A percentile compares a stretch with the other conserved stretches of the same genome.
Evolutionary conservation across 2,113 vertebrate species (phyloP).

Genomic region (Cisticola juncidis): DNA sequence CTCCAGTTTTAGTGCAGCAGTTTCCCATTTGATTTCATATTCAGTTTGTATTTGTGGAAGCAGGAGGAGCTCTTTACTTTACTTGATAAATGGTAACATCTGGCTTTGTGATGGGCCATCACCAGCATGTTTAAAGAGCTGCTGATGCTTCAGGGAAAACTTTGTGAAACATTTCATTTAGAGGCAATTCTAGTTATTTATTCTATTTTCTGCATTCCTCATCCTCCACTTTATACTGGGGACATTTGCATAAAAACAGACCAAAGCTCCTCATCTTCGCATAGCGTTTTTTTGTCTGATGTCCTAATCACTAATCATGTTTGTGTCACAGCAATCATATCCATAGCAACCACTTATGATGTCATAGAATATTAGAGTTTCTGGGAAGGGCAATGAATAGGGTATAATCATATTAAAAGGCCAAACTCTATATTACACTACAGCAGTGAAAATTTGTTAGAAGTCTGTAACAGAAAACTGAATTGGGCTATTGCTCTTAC

Average conservation of each 20-base stretch:
- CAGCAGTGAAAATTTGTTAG: not conserved
- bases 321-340: not conserved
- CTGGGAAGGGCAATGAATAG: not conserved
- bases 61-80: conserved; percentile 61
- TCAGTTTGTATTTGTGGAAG: conserved; percentile 62
- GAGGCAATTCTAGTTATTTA: conserved; percentile 58
- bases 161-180: conserved; percentile 59
- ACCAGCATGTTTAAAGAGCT: conserved; percentile 60
- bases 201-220: conserved; percentile 47
- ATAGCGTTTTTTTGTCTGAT: not conserved
- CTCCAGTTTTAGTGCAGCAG: conserved; percentile 18
- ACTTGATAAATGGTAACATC: conserved; percentile 67
- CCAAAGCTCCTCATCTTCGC: not conserved
- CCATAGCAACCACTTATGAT: conserved; percentile 9
- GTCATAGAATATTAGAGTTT: conserved; percentile 4
- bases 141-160: conserved; percentile 57
- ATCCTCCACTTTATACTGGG: not conserved
- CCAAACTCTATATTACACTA: not conserved
- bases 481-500: not conserved
- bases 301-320: not conserved
- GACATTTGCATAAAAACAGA: conserved; percentile 46
- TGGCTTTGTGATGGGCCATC: conserved; percentile 65
- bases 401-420: not conserved
- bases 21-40: conserved; percentile 59
- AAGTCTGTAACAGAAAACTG: not conserved